Percentiles rank a stretch among this genome's conserved stretches.
Conservation (phyloP, 2,888 invertebrate genomes). For the Julus scandinavius region DNA sequence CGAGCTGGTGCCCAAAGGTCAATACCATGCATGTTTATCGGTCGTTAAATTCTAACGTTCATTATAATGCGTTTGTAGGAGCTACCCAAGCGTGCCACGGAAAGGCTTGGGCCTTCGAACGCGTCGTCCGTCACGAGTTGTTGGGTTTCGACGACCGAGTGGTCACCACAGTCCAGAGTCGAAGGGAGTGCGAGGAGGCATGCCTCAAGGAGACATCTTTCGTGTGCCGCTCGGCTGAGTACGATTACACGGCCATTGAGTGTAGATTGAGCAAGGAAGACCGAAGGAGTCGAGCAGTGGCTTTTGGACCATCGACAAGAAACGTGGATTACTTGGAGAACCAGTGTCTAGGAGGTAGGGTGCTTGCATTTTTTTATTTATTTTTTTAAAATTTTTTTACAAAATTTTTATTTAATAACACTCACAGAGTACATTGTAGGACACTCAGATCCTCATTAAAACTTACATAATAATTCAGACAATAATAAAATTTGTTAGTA, state of each 20-base stretch:
- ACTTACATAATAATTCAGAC: too few relatives aligned
- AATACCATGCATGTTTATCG: not conserved
- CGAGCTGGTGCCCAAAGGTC: not conserved
- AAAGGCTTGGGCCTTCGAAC: conserved; percentile 80
- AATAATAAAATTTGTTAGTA: too few relatives aligned
- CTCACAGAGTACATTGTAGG: too few relatives aligned
- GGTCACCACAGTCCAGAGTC: conserved; percentile 72
- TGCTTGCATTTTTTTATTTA: not conserved
- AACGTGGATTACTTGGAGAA: conserved; percentile 70
- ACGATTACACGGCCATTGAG: conserved; percentile 65
- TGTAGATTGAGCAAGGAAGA: conserved; percentile 80
- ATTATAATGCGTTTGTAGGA: conserved; percentile 45
- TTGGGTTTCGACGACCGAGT: conserved; percentile 75
- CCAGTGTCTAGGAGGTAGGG: conserved; percentile 69
- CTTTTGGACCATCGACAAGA: conserved; percentile 61
- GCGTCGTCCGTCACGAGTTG: conserved; percentile 79
- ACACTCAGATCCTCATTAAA: too few relatives aligned
- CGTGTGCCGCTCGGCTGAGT: conserved; percentile 72
- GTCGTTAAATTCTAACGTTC: not conserved
- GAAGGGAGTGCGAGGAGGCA: conserved; percentile 76
- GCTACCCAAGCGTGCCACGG: conserved; percentile 53
- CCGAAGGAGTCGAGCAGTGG: conserved; percentile 75
- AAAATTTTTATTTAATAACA: too few relatives aligned
- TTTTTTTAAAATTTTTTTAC: not conserved
- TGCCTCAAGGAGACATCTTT: conserved; percentile 71